Conservation (phyloP, 1,140 invertebrate species). For the Subanguina moxae region DNA sequence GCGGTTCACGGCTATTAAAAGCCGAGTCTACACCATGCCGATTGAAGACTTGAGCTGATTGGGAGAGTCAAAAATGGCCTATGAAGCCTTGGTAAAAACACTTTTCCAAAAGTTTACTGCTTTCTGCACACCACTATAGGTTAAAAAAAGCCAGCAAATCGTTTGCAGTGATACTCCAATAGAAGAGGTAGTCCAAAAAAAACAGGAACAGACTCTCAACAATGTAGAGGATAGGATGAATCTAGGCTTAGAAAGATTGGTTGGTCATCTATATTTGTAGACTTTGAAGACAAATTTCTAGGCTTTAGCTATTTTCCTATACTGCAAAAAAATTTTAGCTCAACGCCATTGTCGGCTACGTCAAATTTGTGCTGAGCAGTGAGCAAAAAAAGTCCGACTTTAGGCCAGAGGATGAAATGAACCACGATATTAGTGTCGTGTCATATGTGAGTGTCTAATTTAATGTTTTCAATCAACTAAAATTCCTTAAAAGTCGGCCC, state of each 20-base stretch:
- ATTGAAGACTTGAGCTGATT: too few relatives aligned
- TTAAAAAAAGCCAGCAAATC: neutral
- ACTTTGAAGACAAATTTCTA: too few relatives aligned
- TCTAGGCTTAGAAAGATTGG: neutral
- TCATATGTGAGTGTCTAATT: slow-evolving; percentile 1
- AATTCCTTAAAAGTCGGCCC: too few relatives aligned
- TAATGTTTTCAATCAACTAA: slow-evolving; percentile 22
- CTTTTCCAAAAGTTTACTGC: slow-evolving; percentile 1
- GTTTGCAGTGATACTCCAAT: slow-evolving; percentile 76
- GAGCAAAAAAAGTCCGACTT: slow-evolving; percentile 95
- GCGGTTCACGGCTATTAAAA: too few relatives aligned
- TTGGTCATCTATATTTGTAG: too few relatives aligned
- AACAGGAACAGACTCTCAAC: slow-evolving; percentile 73
- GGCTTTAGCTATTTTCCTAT: too few relatives aligned
- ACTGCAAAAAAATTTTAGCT: slow-evolving; percentile 61
- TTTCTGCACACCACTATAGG: neutral
- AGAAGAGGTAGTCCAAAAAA: slow-evolving; percentile 79
- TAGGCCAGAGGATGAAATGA: slow-evolving; percentile 72
- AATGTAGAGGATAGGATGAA: slow-evolving; percentile 1
- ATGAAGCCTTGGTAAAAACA: too few relatives aligned
- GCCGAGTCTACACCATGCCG: too few relatives aligned
- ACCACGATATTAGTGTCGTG: slow-evolving; percentile 28
- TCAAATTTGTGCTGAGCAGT: slow-evolving; percentile 79
- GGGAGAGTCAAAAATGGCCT: too few relatives aligned
- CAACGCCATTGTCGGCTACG: slow-evolving; percentile 81